Evolutionary conservation across 2,888 invertebrate genomes (phyloP).

Genomic region (Melolontha melolontha): DNA sequence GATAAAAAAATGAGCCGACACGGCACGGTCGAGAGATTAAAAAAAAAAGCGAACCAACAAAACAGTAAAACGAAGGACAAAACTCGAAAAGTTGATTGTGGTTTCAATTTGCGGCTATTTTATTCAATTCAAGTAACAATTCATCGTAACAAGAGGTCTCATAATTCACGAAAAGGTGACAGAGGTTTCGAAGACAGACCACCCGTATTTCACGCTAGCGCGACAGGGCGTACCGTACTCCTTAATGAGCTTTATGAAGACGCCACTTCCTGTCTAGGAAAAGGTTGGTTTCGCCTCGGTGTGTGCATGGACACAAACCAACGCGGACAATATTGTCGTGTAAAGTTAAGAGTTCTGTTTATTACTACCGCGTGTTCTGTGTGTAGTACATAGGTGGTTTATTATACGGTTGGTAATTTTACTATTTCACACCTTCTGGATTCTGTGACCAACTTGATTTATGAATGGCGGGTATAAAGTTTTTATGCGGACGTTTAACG

Average conservation of each 20-base stretch:
- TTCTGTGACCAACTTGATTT: slow-evolving; percentile 18
- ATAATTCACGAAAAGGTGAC: slow-evolving; percentile 51
- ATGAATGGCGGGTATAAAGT: slow-evolving; percentile 4
- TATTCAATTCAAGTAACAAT: slow-evolving; percentile 51
- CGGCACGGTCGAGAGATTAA: slow-evolving; percentile 9
- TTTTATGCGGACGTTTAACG: background rate
- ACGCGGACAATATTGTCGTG: slow-evolving; percentile 27
- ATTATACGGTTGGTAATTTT: slow-evolving; percentile 21
- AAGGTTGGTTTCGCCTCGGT: slow-evolving; percentile 16
- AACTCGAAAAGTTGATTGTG: slow-evolving; percentile 41
- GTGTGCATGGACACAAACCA: slow-evolving; percentile 21
- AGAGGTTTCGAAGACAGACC: slow-evolving; percentile 50
- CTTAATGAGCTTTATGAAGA: slow-evolving; percentile 50
- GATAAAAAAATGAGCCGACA: slow-evolving; percentile 19
- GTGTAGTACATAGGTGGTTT: no score
- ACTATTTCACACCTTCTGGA: slow-evolving; percentile 20
- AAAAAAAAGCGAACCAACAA: background rate
- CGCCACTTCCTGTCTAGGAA: slow-evolving; percentile 47
- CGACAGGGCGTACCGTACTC: slow-evolving; percentile 49
- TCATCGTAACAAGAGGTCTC: slow-evolving; percentile 51
- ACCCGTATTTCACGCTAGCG: slow-evolving; percentile 51
- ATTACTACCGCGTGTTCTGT: no score
- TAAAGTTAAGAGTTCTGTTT: background rate
- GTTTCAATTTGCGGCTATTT: slow-evolving; percentile 51
- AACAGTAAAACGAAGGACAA: slow-evolving; percentile 21